Conservation (phyloP, 2,797 vertebrate species). For the Crenuchus spilurus region DNA sequence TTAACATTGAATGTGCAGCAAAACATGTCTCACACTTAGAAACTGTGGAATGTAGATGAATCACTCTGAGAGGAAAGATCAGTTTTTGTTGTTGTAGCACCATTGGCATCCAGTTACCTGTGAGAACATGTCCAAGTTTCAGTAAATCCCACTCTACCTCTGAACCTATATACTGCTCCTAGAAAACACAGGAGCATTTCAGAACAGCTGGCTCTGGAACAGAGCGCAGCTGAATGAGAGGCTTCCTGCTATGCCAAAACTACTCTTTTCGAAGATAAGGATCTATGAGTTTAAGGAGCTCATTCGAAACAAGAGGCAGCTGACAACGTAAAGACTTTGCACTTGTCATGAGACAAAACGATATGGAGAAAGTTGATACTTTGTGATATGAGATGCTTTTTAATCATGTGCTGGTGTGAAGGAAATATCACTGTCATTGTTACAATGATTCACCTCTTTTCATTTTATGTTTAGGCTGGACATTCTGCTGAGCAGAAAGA, state of each 20-base stretch:
- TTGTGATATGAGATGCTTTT: no score
- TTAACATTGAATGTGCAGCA: no score
- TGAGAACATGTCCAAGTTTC: constrained; percentile 36
- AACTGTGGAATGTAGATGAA: constrained; percentile 5
- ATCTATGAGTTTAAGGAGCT: constrained; percentile 68
- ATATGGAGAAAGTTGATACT: not conserved
- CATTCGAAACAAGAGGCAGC: constrained; percentile 59
- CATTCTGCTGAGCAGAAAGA: constrained; percentile 57
- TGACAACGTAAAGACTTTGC: constrained; percentile 62
- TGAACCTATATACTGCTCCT: not conserved
- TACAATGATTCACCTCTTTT: constrained; percentile 10
- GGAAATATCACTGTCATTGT: not conserved
- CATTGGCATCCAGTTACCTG: constrained; percentile 37
- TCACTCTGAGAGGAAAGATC: not conserved
- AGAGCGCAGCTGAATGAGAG: not conserved
- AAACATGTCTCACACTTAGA: no score
- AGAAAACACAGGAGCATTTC: not conserved
- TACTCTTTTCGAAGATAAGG: constrained; percentile 66
- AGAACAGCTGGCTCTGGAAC: constrained; percentile 3
- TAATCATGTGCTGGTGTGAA: not conserved
- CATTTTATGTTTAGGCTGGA: constrained; percentile 52
- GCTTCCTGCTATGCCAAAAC: constrained; percentile 64
- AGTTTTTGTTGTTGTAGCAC: not conserved
- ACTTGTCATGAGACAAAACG: not conserved
- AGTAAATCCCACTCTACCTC: not conserved